Evolutionary conservation across 2,797 vertebrate species (phyloP).

Genomic region (Molossus molossus): DNA sequence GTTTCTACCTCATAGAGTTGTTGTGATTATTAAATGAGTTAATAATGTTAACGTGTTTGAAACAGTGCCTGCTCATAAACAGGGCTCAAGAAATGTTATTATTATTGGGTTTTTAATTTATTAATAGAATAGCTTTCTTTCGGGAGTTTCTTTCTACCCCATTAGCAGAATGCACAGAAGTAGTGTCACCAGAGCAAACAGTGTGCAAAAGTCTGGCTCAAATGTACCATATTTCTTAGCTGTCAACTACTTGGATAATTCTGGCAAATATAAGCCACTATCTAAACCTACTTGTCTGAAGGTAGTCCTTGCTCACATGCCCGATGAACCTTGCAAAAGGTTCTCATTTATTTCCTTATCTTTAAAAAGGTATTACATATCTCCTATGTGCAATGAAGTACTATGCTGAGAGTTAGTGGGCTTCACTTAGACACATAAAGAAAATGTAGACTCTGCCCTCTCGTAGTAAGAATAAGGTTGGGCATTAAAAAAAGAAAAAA

Average conservation of each 20-base stretch:
- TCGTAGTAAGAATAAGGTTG: neutral
- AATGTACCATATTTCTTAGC: slow-evolving; percentile 2
- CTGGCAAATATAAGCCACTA: neutral
- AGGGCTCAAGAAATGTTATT: neutral
- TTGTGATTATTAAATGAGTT: neutral
- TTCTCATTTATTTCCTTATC: neutral
- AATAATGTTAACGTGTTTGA: slow-evolving; percentile 1
- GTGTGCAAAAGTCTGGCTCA: slow-evolving; percentile 25
- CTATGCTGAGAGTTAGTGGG: neutral
- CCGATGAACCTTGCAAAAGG: neutral
- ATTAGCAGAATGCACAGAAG: neutral
- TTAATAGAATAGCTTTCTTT: neutral
- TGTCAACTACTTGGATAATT: too few species aligned
- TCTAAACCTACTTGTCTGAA: neutral
- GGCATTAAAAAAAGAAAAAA: neutral
- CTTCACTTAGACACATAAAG: neutral
- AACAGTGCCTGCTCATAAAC: neutral
- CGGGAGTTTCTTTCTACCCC: neutral
- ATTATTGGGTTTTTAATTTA: slow-evolving; percentile 26
- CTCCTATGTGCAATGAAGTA: neutral
- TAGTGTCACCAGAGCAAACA: neutral
- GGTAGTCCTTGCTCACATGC: neutral
- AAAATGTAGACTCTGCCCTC: neutral
- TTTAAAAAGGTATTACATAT: neutral
- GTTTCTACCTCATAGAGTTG: neutral